Evolutionary conservation across 2,888 invertebrate species (phyloP).

Genomic region (Isoperla grammatica): DNA sequence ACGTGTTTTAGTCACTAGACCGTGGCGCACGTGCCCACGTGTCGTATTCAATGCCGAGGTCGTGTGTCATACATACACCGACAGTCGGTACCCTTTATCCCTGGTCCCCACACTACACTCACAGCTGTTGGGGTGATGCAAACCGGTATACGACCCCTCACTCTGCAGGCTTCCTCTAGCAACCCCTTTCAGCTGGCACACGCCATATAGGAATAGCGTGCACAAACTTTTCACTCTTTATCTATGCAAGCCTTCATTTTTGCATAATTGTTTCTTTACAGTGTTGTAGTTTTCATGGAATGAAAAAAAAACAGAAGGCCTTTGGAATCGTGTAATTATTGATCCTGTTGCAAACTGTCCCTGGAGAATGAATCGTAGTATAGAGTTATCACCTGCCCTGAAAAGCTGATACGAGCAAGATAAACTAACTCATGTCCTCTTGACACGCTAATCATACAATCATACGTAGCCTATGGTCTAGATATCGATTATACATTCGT

Average conservation of each 20-base stretch:
- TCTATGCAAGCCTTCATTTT: slow-evolving; percentile 2
- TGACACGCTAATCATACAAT: too few relatives aligned
- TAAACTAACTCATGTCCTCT: too few relatives aligned
- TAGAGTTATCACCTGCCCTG: too few relatives aligned
- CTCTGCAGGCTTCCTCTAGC: neutral
- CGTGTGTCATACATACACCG: neutral
- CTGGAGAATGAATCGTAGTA: too few relatives aligned
- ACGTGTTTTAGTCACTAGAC: too few relatives aligned
- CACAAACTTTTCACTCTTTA: neutral
- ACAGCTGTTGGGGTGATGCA: neutral
- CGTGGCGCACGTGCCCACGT: neutral
- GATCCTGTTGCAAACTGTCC: too few relatives aligned
- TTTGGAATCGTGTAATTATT: too few relatives aligned
- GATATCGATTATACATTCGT: too few relatives aligned
- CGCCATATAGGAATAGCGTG: neutral
- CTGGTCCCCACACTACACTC: neutral
- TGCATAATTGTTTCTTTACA: slow-evolving; percentile 10
- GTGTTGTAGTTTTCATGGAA: neutral
- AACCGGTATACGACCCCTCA: slow-evolving; percentile 10
- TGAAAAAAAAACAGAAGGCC: neutral
- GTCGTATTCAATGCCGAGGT: neutral
- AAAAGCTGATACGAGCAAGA: too few relatives aligned
- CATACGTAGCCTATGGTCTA: too few relatives aligned
- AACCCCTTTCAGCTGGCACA: slow-evolving; percentile 6
- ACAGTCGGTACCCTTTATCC: neutral